Base-by-base conservation (phyloP, 2,113 vertebrate species). In the Heterochromis multidens region DNA sequence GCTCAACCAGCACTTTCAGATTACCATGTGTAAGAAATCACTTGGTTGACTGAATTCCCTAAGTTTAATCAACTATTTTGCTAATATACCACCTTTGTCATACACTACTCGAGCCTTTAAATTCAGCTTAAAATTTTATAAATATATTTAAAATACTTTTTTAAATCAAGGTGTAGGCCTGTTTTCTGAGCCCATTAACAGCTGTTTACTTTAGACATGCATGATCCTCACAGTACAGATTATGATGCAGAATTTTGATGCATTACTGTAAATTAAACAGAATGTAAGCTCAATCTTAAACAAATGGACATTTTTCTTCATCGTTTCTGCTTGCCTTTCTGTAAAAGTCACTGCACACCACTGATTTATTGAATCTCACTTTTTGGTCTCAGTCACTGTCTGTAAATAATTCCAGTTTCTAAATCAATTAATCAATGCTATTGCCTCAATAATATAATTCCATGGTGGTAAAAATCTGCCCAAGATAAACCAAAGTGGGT, bases 1-100 rank as follows among this genome's bases (percentile, higher is more conserved):
- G 31, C 62, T 65, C 35, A 40, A 25, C 33, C n/a, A 65, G 23
- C 7, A 67, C 23, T 67, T 43, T 14, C 62, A 43, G 35, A 67
- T 25, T 67, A 67, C 40, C 23, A 16, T 43, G n/a, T 25, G 23
- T 40, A 25, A 0, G 0, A 43, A 40, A 67, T 33, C 31, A 33
- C 31, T 33, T 6, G 6, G 31, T 6, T 43, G 35, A 7, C 35
- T 67, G 7, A 67, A 43, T 43, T 25, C 16, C 7, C 35, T 25
- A 43, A 67, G 63, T 67, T 43, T 43, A 43, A 67, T 25, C 35
- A 67, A 4, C 7, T 67, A n/a, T 67, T 43, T 67, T 67, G 16
- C 23, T 40, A 65, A 65, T 65, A 65, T 2, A 65, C 62, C 13
- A 67, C 35, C 40, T 13, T 14, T 43, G 13, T 43, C 35, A 25